Evolutionary conservation across 2,113 vertebrate species (phyloP).

Genomic region (Dolichallabes microphthalmus): DNA sequence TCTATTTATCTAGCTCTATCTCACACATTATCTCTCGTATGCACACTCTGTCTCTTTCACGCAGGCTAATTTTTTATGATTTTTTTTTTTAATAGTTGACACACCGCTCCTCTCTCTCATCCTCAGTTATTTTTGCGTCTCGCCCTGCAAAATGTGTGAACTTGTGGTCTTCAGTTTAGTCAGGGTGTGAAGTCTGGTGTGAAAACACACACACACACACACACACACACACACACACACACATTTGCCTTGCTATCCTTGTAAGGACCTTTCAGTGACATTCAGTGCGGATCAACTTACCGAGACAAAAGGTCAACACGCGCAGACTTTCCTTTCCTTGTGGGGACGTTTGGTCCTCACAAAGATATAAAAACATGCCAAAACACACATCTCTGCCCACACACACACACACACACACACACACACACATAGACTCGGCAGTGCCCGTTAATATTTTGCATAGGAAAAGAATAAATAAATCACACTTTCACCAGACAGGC

Average conservation of each 20-base stretch:
- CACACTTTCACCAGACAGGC: constrained; percentile 23
- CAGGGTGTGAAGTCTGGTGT: not conserved
- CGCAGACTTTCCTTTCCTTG: not conserved
- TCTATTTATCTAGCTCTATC: constrained; percentile 41
- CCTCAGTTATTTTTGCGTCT: constrained; percentile 8
- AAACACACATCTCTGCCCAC: not conserved
- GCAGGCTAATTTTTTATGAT: not conserved
- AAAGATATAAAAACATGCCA: not conserved
- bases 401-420: not conserved
- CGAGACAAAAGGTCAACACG: not conserved
- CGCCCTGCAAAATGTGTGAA: constrained; percentile 44
- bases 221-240: not conserved
- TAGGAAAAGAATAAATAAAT: not conserved
- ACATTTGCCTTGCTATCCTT: not conserved
- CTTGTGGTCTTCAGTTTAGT: constrained; percentile 13
- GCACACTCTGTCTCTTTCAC: not conserved
- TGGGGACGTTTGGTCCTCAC: not conserved
- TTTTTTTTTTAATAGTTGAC: not conserved
- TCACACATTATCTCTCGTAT: not conserved
- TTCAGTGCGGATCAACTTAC: not conserved
- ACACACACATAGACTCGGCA: not conserved
- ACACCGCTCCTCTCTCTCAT: constrained; percentile 17
- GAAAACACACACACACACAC: constrained; percentile 16
- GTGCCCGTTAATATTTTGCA: not conserved
- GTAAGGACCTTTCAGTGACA: not conserved